phyloP scores from a whole-genome alignment of 2,113 vertebrate species.

The Oenanthe melanoleuca region DNA sequence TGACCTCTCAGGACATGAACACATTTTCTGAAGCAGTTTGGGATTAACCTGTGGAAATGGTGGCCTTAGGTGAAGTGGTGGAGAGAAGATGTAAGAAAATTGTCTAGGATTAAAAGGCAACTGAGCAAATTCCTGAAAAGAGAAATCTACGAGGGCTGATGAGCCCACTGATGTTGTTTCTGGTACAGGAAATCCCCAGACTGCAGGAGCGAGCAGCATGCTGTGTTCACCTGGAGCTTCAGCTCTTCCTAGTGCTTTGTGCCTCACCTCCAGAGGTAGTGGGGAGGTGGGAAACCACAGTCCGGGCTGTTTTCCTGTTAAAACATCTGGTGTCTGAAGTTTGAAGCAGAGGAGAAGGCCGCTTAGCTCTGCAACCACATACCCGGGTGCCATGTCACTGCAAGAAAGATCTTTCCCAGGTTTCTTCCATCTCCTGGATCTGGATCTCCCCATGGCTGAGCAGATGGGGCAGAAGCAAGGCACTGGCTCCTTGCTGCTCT shows the following conservation, averaged over 20 bases:
- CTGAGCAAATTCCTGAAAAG: not conserved
- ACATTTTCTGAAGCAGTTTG: not conserved
- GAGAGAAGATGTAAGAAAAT: not conserved
- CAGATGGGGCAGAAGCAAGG: not conserved
- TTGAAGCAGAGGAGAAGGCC: not conserved
- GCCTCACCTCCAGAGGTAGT: not conserved
- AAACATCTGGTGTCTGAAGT: not conserved
- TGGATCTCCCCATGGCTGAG: fast-evolving
- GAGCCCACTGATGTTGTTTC: not conserved
- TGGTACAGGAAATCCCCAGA: not conserved
- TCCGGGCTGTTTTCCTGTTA: fast-evolving
- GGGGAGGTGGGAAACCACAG: fast-evolving
- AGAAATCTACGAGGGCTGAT: not conserved
- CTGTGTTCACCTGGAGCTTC: not conserved
- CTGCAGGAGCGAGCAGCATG: not conserved
- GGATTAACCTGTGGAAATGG: not conserved
- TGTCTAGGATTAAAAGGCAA: not conserved
- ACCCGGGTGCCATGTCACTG: fast-evolving
- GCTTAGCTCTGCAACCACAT: not conserved
- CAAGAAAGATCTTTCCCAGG: fast-evolving
- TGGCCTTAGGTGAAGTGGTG: not conserved
- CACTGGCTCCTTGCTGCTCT: fast-evolving
- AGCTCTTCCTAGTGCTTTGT: not conserved
- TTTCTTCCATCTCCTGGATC: not conserved
- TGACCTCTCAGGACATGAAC: fast-evolving